Percentiles rank a stretch among this genome's conserved stretches.
Conservation (phyloP, 2,797 vertebrate species). For the Enteromius unitaeniatus region DNA sequence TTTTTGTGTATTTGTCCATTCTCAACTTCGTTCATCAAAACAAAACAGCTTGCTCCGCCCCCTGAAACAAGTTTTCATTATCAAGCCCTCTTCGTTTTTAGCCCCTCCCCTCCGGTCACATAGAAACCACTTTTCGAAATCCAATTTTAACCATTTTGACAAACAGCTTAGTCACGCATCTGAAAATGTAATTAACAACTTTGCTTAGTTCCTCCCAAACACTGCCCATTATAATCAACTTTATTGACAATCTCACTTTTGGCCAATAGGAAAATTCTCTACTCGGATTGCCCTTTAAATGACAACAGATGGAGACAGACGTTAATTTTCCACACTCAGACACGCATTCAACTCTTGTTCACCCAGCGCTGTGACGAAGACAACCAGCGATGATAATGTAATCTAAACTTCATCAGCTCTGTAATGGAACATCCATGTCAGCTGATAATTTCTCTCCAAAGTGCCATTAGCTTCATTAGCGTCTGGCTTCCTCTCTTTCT, state of each 20-base stretch:
- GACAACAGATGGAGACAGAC: constrained; percentile 3
- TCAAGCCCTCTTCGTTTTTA: not conserved
- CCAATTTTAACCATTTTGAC: not conserved
- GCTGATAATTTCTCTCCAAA: constrained; percentile 39
- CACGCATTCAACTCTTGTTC: constrained; percentile 5
- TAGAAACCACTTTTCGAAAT: not conserved
- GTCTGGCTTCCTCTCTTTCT: constrained; percentile 23
- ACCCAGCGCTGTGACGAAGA: constrained; percentile 18
- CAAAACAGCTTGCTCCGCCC: not conserved
- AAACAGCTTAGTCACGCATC: not conserved
- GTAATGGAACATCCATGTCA: constrained; percentile 51
- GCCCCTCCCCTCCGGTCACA: not conserved
- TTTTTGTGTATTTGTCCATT: not conserved
- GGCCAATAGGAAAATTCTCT: not conserved
- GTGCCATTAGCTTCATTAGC: constrained; percentile 49
- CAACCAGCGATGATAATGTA: constrained; percentile 14
- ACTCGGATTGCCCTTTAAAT: not conserved
- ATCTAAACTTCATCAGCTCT: constrained; percentile 12
- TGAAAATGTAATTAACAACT: not conserved
- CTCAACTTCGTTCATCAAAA: not conserved
- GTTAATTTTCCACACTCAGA: not conserved
- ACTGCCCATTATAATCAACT: not conserved
- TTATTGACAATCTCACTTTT: not conserved
- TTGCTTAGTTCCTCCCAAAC: not conserved
- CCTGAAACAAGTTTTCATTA: not conserved